Conservation (phyloP, 2,888 invertebrate genomes). For the Drosophila pseudotakahashii region DNA sequence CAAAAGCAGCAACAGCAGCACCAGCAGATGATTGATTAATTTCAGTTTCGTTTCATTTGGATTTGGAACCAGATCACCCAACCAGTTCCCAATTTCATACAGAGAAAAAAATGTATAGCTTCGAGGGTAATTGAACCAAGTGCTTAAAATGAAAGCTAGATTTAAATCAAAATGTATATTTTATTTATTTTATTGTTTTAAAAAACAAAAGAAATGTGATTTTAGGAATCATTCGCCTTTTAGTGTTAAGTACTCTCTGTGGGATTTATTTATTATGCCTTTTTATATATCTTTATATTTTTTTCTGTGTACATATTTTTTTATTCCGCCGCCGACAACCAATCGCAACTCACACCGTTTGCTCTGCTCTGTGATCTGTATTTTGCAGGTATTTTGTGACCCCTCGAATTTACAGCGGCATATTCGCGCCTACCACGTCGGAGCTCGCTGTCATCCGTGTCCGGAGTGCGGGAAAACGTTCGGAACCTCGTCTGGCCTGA, state of each 20-base stretch:
- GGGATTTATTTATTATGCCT: too few relatives aligned
- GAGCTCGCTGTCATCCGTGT: conserved; percentile 98
- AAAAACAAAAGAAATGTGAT: too few relatives aligned
- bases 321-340: conserved; percentile 11
- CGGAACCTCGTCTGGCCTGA: conserved; percentile 97
- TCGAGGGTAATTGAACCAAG: too few relatives aligned
- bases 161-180: too few relatives aligned
- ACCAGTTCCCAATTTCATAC: conserved; percentile 27
- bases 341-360: conserved; percentile 33
- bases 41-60: conserved; percentile 77
- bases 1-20: conserved; percentile 23
- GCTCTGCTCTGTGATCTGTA: conserved; percentile 58
- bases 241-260: too few relatives aligned
- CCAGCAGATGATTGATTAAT: conserved; percentile 81
- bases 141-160: too few relatives aligned
- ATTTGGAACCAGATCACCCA: conserved; percentile 42
- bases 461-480: conserved; percentile 99
- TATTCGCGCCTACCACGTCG: conserved; percentile 97
- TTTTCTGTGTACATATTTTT: not conserved
- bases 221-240: too few relatives aligned
- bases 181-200: too few relatives aligned
- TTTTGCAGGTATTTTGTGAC: conserved; percentile 95
- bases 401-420: conserved; percentile 98
- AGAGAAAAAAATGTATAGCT: not conserved
- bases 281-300: not conserved